These are phyloP conservation scores for Botia almorhae DNA, from an alignment of 2,797 vertebrate species.

Conservation along the genomic window DNA sequence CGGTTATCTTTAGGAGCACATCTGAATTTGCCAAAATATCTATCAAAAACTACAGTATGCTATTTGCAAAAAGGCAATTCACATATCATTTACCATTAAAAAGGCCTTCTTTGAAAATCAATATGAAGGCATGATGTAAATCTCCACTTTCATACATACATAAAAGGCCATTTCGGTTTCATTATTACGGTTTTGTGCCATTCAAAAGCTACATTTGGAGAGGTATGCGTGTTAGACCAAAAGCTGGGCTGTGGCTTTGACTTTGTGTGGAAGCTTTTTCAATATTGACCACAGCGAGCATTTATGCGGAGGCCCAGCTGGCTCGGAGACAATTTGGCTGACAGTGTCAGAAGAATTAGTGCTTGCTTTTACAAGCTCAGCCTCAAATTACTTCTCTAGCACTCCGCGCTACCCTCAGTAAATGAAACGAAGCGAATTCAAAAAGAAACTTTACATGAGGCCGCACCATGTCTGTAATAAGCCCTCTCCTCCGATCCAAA, in stretches of 20 bases:
- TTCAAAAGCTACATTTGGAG: slow-evolving; percentile 1
- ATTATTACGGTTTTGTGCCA: slow-evolving; percentile 11
- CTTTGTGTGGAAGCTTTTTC: slow-evolving; percentile 65
- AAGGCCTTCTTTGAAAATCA: neutral
- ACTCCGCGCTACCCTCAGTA: slow-evolving; percentile 65
- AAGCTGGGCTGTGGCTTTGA: slow-evolving; percentile 58
- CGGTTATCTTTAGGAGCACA: neutral
- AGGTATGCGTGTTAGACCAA: slow-evolving; percentile 6
- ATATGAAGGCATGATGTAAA: neutral
- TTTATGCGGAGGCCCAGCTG: slow-evolving; percentile 75
- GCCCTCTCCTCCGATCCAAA: slow-evolving; percentile 70
- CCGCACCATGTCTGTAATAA: slow-evolving; percentile 67
- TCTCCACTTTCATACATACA: neutral
- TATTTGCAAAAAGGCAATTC: no score
- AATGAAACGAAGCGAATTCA: slow-evolving; percentile 72
- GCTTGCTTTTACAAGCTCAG: slow-evolving; percentile 76
- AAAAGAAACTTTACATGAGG: slow-evolving; percentile 68
- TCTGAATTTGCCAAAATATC: no score
- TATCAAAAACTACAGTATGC: no score
- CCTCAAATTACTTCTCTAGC: slow-evolving; percentile 76
- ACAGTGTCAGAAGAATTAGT: slow-evolving; percentile 77
- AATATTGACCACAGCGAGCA: slow-evolving; percentile 64
- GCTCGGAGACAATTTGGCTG: slow-evolving; percentile 77
- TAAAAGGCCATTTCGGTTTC: neutral
- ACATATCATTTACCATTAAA: neutral